A percentile compares a stretch with the other conserved stretches of the same genome.
phyloP scores from a whole-genome alignment of 2,797 vertebrate species.

The Acridotheres tristis region DNA sequence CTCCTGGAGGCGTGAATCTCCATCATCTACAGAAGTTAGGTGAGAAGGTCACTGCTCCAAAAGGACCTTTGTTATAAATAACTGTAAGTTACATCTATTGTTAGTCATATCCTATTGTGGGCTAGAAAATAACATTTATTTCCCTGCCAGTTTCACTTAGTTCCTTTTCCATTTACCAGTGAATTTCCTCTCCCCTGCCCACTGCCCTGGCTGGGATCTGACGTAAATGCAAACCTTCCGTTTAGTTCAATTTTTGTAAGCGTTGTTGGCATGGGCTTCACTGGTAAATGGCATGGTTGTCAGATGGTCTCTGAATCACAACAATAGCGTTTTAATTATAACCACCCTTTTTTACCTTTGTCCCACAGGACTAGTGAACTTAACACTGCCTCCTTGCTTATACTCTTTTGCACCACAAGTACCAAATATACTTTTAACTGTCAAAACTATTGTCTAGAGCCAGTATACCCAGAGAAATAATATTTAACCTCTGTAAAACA shows the following conservation, averaged over 20 bases:
- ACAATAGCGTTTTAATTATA: slow-evolving; percentile 1
- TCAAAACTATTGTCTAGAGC: background rate
- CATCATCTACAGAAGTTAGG: background rate
- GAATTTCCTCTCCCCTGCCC: slow-evolving; percentile 38
- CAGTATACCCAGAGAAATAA: background rate
- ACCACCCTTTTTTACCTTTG: background rate
- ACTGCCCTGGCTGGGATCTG: slow-evolving; percentile 7
- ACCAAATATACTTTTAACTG: background rate
- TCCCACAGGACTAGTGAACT: background rate
- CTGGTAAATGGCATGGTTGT: background rate
- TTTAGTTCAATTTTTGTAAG: slow-evolving; percentile 15
- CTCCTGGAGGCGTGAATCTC: background rate
- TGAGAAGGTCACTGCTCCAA: background rate
- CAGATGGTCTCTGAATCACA: slow-evolving; percentile 30
- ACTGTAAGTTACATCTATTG: slow-evolving; percentile 46
- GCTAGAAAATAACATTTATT: slow-evolving; percentile 47
- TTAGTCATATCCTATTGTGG: slow-evolving; percentile 49
- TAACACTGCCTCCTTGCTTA: background rate
- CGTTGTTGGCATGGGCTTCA: background rate
- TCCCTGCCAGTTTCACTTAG: slow-evolving; percentile 39
- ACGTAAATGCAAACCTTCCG: slow-evolving; percentile 36
- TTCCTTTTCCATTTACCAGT: slow-evolving; percentile 49
- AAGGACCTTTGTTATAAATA: slow-evolving; percentile 49
- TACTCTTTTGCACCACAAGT: background rate
- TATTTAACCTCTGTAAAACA: background rate